Evolutionary conservation across 1,140 invertebrate genomes (phyloP).

Genomic region (Papilio polytes): DNA sequence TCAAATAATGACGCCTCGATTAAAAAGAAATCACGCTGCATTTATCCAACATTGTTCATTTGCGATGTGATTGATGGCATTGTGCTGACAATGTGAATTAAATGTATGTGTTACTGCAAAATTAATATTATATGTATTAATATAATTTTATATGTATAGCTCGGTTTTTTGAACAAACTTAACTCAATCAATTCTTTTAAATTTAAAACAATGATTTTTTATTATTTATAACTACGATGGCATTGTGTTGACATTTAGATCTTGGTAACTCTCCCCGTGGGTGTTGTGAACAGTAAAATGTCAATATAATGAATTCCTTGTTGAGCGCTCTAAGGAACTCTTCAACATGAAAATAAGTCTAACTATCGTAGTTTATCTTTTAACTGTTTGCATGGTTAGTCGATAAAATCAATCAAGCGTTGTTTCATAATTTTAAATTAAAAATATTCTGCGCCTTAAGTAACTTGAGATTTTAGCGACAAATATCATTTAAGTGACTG

Average conservation of each 20-base stretch:
- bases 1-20: background rate
- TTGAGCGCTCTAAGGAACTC: background rate
- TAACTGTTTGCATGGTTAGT: too few relatives aligned
- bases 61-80: background rate
- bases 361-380: background rate
- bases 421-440: too few relatives aligned
- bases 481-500: too few relatives aligned
- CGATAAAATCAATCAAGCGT: too few relatives aligned
- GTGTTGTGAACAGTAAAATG: background rate
- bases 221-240: background rate
- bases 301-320: background rate
- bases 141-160: too few relatives aligned
- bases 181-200: too few relatives aligned
- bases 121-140: background rate
- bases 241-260: conserved; percentile 6
- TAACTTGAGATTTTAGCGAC: too few relatives aligned
- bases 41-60: conserved; percentile 19
- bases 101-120: background rate
- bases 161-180: background rate
- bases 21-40: conserved; percentile 26
- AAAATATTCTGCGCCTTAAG: too few relatives aligned
- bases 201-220: too few relatives aligned
- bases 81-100: background rate
- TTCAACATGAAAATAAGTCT: background rate
- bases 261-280: background rate